These are phyloP conservation scores for Carettochelys insculpta DNA, from an alignment of 2,113 vertebrate genomes.

Conservation along the genomic window DNA sequence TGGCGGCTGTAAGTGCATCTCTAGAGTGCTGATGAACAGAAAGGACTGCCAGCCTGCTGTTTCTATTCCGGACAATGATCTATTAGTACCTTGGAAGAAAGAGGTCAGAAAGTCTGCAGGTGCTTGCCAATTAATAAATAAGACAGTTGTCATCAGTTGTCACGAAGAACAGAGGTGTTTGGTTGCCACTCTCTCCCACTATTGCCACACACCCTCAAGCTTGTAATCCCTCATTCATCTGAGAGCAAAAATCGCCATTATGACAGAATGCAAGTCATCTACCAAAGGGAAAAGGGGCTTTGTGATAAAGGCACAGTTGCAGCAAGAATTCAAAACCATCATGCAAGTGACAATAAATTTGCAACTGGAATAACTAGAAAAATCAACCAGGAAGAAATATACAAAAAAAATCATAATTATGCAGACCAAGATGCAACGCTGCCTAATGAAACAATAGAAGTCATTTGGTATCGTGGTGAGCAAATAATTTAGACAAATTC, in stretches of 20 bases:
- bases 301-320: neutral
- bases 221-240: neutral
- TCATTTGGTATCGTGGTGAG: too few relatives aligned
- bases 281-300: neutral
- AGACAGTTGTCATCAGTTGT: neutral
- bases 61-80: neutral
- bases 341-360: neutral
- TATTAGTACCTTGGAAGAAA: neutral
- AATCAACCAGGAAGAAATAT: neutral
- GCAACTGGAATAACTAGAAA: neutral
- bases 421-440: neutral
- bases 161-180: neutral
- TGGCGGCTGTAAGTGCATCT: neutral
- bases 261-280: neutral
- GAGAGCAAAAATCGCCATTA: neutral
- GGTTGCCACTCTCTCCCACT: neutral
- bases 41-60: neutral
- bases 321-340: neutral
- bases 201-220: neutral
- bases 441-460: neutral
- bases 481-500: neutral
- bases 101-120: neutral
- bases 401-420: neutral
- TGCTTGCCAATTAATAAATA: neutral
- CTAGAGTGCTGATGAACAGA: neutral